Percentiles rank a stretch among this genome's conserved stretches.
Evolutionary conservation across 2,113 vertebrate genomes (phyloP).

Genomic region (Erythrolamprus reginae): DNA sequence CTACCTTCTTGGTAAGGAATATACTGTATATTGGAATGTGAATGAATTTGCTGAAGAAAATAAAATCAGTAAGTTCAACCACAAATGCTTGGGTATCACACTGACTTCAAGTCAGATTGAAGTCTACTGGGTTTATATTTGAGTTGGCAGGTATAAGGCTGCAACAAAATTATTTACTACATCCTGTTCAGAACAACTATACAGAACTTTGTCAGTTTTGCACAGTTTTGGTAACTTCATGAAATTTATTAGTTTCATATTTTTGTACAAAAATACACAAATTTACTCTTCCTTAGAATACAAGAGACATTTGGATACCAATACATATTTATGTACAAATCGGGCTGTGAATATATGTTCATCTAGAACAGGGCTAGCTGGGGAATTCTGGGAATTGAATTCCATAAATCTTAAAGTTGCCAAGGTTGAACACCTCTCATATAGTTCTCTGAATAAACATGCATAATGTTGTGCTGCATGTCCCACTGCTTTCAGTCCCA

Average conservation of each 20-base stretch:
- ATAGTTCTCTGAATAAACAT: not conserved
- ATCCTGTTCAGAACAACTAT: slow-evolving; percentile 2
- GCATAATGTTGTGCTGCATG: not conserved
- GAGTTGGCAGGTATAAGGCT: not conserved
- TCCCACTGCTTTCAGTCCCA: not conserved
- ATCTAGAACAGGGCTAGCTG: not conserved
- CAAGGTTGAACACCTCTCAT: not conserved
- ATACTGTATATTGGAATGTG: not conserved
- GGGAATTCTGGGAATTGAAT: not conserved
- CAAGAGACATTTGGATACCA: not conserved
- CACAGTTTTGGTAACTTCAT: not conserved
- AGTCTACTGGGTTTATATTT: not conserved
- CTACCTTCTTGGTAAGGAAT: not conserved
- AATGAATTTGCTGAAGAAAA: not conserved
- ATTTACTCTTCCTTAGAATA: accelerated
- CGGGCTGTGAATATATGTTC: not conserved
- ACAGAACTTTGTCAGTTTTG: slow-evolving; percentile 1
- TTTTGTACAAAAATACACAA: not conserved
- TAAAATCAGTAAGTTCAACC: not conserved
- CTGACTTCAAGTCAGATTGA: not conserved
- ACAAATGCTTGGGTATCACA: not conserved
- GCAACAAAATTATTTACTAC: slow-evolving; percentile 5
- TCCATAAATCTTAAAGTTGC: not conserved
- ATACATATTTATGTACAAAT: not conserved
- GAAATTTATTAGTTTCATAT: not conserved